Percentiles rank a stretch among this genome's conserved stretches.
Evolutionary conservation across 2,113 vertebrate species (phyloP).

Genomic region (Dryoscopus gambensis): DNA sequence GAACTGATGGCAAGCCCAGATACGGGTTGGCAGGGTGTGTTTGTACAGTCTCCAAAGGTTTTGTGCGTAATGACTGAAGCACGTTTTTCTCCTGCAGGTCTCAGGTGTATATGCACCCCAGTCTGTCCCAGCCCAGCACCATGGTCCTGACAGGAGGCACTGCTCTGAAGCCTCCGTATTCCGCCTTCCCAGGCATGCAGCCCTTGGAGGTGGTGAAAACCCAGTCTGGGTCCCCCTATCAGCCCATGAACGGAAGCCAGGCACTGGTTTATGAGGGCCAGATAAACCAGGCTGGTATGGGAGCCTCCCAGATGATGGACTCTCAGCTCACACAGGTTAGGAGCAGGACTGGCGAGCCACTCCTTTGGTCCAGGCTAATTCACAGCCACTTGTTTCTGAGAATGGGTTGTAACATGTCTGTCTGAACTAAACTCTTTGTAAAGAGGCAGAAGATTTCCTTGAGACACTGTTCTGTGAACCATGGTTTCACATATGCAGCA

Average conservation of each 20-base stretch:
- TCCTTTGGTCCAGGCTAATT: not conserved
- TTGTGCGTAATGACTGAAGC: not conserved
- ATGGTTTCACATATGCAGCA: not conserved
- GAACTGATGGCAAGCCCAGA: not conserved
- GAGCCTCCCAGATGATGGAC: conserved; percentile 97
- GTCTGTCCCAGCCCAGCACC: conserved; percentile 91
- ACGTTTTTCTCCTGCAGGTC: conserved; percentile 73
- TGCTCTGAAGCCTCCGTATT: conserved; percentile 91
- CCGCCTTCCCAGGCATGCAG: conserved; percentile 93
- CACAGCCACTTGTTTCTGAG: not conserved
- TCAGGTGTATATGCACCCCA: conserved; percentile 98
- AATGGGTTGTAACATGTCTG: not conserved
- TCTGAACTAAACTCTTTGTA: not conserved
- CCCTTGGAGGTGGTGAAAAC: conserved; percentile 94
- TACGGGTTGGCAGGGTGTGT: fast-evolving
- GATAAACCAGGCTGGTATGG: conserved; percentile 88
- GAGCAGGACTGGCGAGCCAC: not conserved
- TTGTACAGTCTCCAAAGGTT: not conserved
- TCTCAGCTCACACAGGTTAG: conserved; percentile 96
- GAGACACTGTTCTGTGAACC: not conserved
- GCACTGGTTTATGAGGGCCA: conserved; percentile 90
- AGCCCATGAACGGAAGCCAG: conserved; percentile 93
- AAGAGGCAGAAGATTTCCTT: not conserved
- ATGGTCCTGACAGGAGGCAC: conserved; percentile 94
- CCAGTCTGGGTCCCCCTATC: conserved; percentile 92